phyloP scores from a whole-genome alignment of 2,797 vertebrate genomes.

The Trachurus trachurus region DNA sequence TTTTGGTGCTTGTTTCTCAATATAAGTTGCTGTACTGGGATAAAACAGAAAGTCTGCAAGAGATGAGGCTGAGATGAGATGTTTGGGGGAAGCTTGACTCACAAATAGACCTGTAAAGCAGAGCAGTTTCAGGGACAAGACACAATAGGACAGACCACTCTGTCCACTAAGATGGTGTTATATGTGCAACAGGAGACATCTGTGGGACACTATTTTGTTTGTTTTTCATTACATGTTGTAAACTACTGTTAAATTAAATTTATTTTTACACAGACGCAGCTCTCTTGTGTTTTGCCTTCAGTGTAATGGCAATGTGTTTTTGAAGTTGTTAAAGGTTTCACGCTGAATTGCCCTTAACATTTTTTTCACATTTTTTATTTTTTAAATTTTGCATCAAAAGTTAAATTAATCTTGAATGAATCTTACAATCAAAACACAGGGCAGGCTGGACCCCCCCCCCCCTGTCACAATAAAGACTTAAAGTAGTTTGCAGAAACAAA shows the following conservation, averaged over 20 bases:
- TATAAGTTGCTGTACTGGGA: not conserved
- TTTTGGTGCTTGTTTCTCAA: not conserved
- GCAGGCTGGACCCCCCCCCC: too few relatives aligned
- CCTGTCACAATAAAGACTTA: too few relatives aligned
- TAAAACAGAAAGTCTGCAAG: not conserved
- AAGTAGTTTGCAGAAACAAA: too few relatives aligned
- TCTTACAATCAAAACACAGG: too few relatives aligned
- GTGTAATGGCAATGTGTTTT: not conserved
- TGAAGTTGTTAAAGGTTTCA: not conserved
- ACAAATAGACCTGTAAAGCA: constrained; percentile 6
- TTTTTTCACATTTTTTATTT: too few relatives aligned
- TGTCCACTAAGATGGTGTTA: not conserved
- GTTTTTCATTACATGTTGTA: constrained; percentile 59
- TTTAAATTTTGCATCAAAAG: too few relatives aligned
- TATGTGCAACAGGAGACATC: constrained; percentile 22
- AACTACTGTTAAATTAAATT: constrained; percentile 74
- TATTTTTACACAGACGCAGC: constrained; percentile 70
- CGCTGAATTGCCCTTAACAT: not conserved
- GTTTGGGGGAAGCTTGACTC: constrained; percentile 3
- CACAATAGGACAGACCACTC: constrained; percentile 8
- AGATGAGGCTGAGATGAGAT: not conserved
- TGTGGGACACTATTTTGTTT: constrained; percentile 23
- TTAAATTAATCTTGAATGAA: too few relatives aligned
- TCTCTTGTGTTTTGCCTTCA: constrained; percentile 17
- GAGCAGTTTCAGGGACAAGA: constrained; percentile 16